Evolutionary conservation across 2,113 vertebrate species (phyloP).

Genomic region (Hystrix cristata): DNA sequence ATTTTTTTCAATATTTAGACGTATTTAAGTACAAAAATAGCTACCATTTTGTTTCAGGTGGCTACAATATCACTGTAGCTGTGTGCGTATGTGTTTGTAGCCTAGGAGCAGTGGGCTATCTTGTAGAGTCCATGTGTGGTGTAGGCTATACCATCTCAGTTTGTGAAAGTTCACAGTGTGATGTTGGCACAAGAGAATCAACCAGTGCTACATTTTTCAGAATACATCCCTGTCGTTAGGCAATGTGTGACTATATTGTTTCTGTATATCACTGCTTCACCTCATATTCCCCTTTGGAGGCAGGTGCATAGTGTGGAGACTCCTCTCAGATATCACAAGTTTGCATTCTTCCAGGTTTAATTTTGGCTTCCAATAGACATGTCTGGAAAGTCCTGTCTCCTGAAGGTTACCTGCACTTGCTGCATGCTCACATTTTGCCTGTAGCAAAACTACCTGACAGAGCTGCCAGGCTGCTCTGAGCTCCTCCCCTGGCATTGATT

Average conservation of each 20-base stretch:
- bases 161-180: background rate
- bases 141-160: no score
- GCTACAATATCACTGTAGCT: no score
- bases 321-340: background rate
- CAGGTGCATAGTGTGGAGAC: background rate
- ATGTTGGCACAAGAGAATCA: no score
- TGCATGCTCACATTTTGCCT: background rate
- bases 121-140: background rate
- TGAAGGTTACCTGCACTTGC: background rate
- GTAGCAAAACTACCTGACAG: background rate
- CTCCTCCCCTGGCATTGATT: background rate
- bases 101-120: background rate
- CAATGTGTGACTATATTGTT: background rate
- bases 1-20: background rate
- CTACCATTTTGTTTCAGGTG: background rate
- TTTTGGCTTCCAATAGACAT: background rate
- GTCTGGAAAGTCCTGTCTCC: background rate
- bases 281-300: background rate
- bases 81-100: background rate
- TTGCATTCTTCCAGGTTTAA: background rate
- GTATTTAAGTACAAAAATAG: background rate
- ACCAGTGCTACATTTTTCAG: background rate
- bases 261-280: fast-evolving
- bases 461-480: background rate
- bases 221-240: background rate